A percentile compares a stretch with the other conserved stretches of the same genome.
Conservation (phyloP, 2,113 vertebrate species). For the Cinclus mexicanus region DNA sequence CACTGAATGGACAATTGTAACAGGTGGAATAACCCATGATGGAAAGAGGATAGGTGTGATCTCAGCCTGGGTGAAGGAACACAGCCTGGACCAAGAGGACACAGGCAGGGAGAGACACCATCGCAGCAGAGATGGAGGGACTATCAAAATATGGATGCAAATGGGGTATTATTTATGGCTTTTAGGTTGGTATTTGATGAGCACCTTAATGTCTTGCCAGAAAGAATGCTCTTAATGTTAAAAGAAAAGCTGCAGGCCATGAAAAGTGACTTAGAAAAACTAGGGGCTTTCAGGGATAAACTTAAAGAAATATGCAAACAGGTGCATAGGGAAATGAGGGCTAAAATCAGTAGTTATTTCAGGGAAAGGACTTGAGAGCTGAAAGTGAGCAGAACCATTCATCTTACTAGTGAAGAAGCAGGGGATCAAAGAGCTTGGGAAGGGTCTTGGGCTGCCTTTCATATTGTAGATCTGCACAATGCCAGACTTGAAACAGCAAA, state of each 20-base stretch:
- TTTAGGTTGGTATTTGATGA: constrained; percentile 8
- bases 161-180: not conserved
- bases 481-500: not conserved
- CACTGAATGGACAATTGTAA: not conserved
- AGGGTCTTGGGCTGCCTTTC: not conserved
- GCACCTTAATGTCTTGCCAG: constrained; percentile 64
- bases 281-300: constrained; percentile 34
- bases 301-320: constrained; percentile 3
- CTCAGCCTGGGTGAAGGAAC: not conserved
- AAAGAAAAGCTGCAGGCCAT: constrained; percentile 51
- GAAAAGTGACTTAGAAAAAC: not conserved
- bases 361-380: constrained; percentile 31
- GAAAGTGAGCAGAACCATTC: not conserved
- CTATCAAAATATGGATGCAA: constrained; percentile 27
- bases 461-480: not conserved
- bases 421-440: not conserved
- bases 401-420: not conserved
- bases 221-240: constrained; percentile 34
- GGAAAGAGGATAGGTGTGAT: not conserved
- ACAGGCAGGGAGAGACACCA: not conserved
- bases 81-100: not conserved
- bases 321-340: constrained; percentile 38
- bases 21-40: not conserved
- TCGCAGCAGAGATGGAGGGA: not conserved
- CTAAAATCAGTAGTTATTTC: constrained; percentile 48